phyloP scores from a whole-genome alignment of 2,888 invertebrate species.

The Venustoraphidia nigricollis region DNA sequence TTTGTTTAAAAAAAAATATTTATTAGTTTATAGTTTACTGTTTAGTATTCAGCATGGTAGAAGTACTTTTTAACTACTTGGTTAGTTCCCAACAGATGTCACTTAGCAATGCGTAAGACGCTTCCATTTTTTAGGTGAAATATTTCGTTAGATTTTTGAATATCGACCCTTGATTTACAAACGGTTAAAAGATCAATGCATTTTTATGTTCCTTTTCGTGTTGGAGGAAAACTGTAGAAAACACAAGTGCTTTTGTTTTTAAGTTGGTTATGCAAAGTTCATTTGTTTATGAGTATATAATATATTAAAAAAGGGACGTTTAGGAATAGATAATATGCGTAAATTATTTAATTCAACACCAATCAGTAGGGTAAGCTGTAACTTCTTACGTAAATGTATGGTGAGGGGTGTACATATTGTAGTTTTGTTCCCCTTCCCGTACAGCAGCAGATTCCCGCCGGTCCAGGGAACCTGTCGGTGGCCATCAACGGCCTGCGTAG shows the following conservation, averaged over 20 bases:
- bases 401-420: constrained; percentile 23
- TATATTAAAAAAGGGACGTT: background rate
- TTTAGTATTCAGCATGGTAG: constrained; percentile 1
- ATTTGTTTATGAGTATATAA: no score
- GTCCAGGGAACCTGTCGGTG: constrained; percentile 19
- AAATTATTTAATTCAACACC: constrained; percentile 7
- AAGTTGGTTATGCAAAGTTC: no score
- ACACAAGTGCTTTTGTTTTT: no score
- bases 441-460: constrained; percentile 20
- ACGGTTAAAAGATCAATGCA: no score
- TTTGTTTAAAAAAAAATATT: background rate
- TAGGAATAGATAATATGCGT: constrained; percentile 6
- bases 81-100: no score
- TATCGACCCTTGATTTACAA: no score
- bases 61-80: no score
- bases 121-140: no score
- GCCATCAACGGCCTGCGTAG: constrained; percentile 22
- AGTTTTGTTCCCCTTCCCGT: constrained; percentile 26
- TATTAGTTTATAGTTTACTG: background rate
- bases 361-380: constrained; percentile 20
- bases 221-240: no score
- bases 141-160: no score
- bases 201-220: no score
- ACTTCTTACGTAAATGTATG: constrained; percentile 17
- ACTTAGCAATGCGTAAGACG: no score